Conservation (phyloP, 2,113 vertebrate genomes). For the Cromileptes altivelis region DNA sequence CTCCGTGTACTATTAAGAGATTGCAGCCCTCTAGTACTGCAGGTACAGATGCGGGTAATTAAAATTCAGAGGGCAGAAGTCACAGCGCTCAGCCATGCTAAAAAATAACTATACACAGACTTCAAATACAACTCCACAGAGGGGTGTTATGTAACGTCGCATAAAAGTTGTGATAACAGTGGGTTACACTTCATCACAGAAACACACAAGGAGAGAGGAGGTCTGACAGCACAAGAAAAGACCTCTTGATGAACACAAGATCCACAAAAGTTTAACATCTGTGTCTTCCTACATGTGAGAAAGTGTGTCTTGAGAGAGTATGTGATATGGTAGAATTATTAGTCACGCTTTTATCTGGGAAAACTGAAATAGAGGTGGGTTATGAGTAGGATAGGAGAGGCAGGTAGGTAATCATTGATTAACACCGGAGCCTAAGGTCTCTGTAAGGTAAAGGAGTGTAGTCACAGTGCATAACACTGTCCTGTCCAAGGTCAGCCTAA, state of each 20-base stretch:
- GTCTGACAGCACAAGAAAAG: not conserved
- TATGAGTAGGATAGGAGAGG: constrained; percentile 32
- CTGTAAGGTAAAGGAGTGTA: constrained; percentile 34
- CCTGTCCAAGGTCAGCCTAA: not conserved
- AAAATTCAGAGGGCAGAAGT: constrained; percentile 15
- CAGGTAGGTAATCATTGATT: constrained; percentile 68
- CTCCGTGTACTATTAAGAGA: constrained; percentile 16
- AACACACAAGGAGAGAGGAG: not conserved
- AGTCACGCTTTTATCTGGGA: constrained; percentile 35
- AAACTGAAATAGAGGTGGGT: constrained; percentile 29
- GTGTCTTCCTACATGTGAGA: constrained; percentile 15
- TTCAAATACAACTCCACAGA: constrained; percentile 20
- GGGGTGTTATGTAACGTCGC: constrained; percentile 19
- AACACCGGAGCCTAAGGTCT: constrained; percentile 64
- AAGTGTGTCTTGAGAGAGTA: not conserved
- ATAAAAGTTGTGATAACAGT: constrained; percentile 32
- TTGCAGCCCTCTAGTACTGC: not conserved
- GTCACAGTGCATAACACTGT: constrained; percentile 13
- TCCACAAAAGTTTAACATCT: constrained; percentile 32
- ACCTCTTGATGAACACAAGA: not conserved
- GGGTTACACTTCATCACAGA: constrained; percentile 30
- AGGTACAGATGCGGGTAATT: constrained; percentile 13
- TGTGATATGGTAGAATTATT: constrained; percentile 52
- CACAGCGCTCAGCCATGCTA: constrained; percentile 1
- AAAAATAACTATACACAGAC: not conserved